A percentile compares a stretch with the other conserved stretches of the same genome.
These are phyloP conservation scores for Sinocyclocheilus grahami DNA, from an alignment of 2,113 vertebrate genomes.

Conservation along the genomic window DNA sequence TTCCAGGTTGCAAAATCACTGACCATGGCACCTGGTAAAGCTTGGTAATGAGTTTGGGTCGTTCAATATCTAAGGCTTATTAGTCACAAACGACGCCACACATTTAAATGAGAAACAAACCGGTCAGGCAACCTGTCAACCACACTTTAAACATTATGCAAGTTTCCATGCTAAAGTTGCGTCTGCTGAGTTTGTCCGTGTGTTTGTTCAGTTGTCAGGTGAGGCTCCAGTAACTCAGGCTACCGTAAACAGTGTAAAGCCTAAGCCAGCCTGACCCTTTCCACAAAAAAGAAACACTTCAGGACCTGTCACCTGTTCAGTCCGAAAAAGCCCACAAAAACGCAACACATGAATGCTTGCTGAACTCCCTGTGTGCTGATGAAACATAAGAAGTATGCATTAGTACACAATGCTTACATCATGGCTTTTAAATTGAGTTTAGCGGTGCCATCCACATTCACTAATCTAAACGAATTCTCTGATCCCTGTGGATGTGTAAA, in stretches of 20 bases:
- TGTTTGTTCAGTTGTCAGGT: background rate
- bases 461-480: conserved; percentile 38
- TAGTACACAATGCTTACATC: background rate
- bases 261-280: conserved; percentile 41
- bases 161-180: conserved; percentile 4
- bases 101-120: background rate
- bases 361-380: background rate
- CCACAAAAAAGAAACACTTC: conserved; percentile 54
- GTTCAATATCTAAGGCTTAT: background rate
- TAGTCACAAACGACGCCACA: background rate
- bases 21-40: background rate
- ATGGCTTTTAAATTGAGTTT: conserved; percentile 21
- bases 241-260: conserved; percentile 49
- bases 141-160: conserved; percentile 23
- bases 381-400: conserved; percentile 19
- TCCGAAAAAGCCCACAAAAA: background rate
- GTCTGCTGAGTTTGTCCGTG: conserved; percentile 15
- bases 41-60: background rate
- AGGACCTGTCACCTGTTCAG: conserved; percentile 57
- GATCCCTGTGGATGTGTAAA: conserved; percentile 43
- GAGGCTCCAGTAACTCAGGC: conserved; percentile 15
- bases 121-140: conserved; percentile 1
- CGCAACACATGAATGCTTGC: background rate
- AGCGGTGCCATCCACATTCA: conserved; percentile 1
- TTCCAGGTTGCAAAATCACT: background rate